phyloP scores from a whole-genome alignment of 1,140 invertebrate species.

The Rhyacophila brunnea region DNA sequence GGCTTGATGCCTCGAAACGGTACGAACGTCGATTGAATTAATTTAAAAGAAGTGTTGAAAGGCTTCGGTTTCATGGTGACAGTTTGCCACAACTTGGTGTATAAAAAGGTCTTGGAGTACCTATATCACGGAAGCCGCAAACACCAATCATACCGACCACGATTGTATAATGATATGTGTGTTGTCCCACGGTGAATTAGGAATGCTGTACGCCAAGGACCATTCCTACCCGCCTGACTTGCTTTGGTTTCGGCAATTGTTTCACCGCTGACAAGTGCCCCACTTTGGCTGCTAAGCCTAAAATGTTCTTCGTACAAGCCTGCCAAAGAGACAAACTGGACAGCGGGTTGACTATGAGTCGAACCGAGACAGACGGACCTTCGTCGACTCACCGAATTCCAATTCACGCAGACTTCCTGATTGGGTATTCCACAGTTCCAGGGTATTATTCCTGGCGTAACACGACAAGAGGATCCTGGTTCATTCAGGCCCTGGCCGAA shows the following conservation, averaged over 20 bases:
- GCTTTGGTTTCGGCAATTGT: conserved; percentile 76
- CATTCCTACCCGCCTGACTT: conserved; percentile 77
- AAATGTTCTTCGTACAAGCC: conserved; percentile 90
- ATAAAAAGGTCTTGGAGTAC: conserved; percentile 61
- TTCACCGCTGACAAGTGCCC: conserved; percentile 87
- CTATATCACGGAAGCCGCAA: conserved; percentile 64
- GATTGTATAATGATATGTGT: conserved; percentile 82
- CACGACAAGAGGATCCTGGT: conserved; percentile 91
- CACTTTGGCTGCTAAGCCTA: conserved; percentile 88
- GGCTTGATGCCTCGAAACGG: conserved; percentile 62
- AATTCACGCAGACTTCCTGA: conserved; percentile 89
- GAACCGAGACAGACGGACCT: conserved; percentile 74
- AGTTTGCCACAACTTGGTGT: conserved; percentile 60
- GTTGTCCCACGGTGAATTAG: conserved; percentile 86
- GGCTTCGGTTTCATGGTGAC: conserved; percentile 74
- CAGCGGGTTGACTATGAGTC: conserved; percentile 61
- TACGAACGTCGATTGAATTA: conserved; percentile 72
- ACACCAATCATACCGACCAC: conserved; percentile 71
- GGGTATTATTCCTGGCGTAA: conserved; percentile 95
- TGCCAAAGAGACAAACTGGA: conserved; percentile 88
- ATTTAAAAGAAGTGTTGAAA: conserved; percentile 64
- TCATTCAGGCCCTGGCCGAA: conserved; percentile 86
- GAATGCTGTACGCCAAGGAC: conserved; percentile 85
- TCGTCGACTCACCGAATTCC: conserved; percentile 79
- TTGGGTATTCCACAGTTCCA: conserved; percentile 91